These are phyloP conservation scores for Prinia subflava DNA, from an alignment of 2,113 vertebrate genomes.

Conservation along the genomic window DNA sequence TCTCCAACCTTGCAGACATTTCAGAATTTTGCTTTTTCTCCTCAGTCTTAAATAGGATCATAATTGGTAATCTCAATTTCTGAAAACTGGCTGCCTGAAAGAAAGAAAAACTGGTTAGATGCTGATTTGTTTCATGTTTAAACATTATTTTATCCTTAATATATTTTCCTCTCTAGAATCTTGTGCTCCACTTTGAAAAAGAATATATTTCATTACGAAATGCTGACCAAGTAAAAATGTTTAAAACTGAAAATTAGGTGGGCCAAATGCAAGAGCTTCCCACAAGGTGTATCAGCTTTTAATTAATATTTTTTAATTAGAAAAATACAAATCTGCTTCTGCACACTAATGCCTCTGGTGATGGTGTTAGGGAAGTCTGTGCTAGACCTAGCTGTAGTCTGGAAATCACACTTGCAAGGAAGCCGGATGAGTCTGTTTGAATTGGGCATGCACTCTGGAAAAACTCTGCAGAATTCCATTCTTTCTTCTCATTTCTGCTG, in stretches of 20 bases:
- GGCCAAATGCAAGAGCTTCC: background rate
- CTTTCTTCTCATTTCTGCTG: background rate
- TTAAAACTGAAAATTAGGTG: background rate
- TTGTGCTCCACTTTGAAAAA: background rate
- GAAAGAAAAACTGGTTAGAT: background rate
- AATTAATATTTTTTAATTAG: background rate
- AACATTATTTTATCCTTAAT: background rate
- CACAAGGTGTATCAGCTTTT: background rate
- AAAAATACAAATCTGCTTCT: background rate
- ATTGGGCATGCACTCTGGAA: background rate
- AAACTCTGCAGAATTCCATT: background rate
- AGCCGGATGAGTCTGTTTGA: background rate
- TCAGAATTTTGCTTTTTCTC: background rate
- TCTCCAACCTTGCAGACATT: background rate
- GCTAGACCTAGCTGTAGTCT: background rate
- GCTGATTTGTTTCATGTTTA: background rate
- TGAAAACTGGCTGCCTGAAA: background rate
- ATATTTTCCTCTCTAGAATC: background rate
- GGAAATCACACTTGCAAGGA: background rate
- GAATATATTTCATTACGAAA: background rate
- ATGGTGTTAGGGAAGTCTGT: background rate
- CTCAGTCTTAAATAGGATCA: background rate
- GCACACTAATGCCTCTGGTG: rapidly evolving
- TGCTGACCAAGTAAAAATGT: background rate
- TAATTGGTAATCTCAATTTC: background rate